Percentiles rank a stretch among this genome's conserved stretches.
phyloP scores from a whole-genome alignment of 2,888 invertebrate species.

The Eupithecia insigniata region DNA sequence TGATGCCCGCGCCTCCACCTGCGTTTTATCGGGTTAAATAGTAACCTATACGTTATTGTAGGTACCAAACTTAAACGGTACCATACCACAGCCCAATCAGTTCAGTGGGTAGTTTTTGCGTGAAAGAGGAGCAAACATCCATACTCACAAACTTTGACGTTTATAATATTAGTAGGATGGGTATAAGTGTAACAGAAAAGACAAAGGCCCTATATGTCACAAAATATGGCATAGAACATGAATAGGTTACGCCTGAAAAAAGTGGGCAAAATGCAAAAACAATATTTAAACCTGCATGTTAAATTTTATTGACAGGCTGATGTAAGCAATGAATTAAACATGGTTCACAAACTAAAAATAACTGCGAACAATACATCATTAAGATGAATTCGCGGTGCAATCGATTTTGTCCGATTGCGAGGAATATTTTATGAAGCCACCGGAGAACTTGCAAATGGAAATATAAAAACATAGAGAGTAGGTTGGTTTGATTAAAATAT shows the following conservation, averaged over 20 bases:
- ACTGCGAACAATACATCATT: conserved; percentile 27
- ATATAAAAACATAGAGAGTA: neutral
- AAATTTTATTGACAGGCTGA: neutral
- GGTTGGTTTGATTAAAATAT: too few relatives aligned
- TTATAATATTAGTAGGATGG: too few relatives aligned
- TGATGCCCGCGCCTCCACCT: too few relatives aligned
- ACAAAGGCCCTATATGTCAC: neutral
- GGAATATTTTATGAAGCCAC: conserved; percentile 14
- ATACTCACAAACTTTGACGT: too few relatives aligned
- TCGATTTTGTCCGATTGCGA: conserved; percentile 26
- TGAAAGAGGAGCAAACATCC: too few relatives aligned
- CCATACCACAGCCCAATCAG: too few relatives aligned
- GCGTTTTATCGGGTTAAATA: too few relatives aligned
- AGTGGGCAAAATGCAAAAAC: neutral
- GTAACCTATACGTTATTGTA: too few relatives aligned
- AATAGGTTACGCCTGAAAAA: neutral
- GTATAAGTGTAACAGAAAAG: neutral
- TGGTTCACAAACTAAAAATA: neutral
- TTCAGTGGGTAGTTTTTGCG: too few relatives aligned
- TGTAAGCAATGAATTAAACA: neutral
- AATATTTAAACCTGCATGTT: too few relatives aligned
- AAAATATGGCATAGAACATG: neutral
- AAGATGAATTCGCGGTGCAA: conserved; percentile 21
- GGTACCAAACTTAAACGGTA: too few relatives aligned
- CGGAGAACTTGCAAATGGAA: neutral